phyloP scores from a whole-genome alignment of 2,797 vertebrate species.

The Siniperca undulata region DNA sequence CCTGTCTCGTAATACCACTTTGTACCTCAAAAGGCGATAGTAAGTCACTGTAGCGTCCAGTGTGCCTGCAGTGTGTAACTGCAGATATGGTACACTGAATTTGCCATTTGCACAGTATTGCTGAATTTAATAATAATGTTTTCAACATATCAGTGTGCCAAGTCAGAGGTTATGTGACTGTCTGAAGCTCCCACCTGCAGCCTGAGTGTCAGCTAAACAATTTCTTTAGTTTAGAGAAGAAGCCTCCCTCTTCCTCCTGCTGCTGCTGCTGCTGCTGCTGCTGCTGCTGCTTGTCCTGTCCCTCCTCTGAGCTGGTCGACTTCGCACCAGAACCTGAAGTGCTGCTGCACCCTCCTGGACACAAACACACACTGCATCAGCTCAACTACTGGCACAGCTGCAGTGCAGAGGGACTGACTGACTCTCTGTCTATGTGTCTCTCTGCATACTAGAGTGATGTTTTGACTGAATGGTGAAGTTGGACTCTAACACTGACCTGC shows the following conservation, averaged over 20 bases:
- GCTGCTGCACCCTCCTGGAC: constrained; percentile 89
- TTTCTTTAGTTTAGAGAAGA: constrained; percentile 96
- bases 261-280: constrained; percentile 60
- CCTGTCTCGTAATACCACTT: too few species aligned
- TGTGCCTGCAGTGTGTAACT: background rate
- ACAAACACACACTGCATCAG: constrained; percentile 82
- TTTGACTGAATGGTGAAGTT: background rate
- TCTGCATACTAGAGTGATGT: background rate
- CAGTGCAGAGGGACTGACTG: background rate
- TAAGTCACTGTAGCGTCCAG: too few species aligned
- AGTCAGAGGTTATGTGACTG: background rate
- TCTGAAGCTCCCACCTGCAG: constrained; percentile 69
- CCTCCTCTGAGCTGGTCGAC: constrained; percentile 85
- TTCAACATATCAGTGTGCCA: background rate
- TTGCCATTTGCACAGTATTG: background rate
- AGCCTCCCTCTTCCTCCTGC: constrained; percentile 84
- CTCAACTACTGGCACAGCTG: background rate
- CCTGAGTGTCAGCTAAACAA: constrained; percentile 91
- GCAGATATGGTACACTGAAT: background rate
- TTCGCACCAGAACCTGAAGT: constrained; percentile 76
- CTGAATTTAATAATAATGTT: background rate
- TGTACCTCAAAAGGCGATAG: too few species aligned
- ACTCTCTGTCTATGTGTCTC: background rate
- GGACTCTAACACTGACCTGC: constrained; percentile 56
- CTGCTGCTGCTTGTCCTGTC: constrained; percentile 74